These are phyloP conservation scores for Amaurobius ferox DNA, from an alignment of 2,888 invertebrate species.

Conservation along the genomic window DNA sequence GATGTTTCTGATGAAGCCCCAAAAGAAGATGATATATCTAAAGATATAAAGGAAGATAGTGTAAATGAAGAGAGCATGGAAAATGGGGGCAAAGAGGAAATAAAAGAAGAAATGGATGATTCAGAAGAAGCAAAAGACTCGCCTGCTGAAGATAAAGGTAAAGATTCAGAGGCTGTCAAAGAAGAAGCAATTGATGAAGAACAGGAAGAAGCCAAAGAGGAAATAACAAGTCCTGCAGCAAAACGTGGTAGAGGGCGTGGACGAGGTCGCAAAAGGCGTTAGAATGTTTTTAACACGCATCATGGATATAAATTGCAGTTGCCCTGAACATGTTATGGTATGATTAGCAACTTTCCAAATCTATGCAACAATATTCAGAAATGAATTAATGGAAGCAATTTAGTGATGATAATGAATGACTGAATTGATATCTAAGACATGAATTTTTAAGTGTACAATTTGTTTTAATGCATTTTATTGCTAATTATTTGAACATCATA, in stretches of 20 bases:
- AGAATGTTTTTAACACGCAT: neutral
- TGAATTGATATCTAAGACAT: neutral
- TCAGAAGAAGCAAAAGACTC: conserved; percentile 46
- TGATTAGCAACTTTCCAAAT: conserved; percentile 18
- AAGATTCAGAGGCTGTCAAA: conserved; percentile 35
- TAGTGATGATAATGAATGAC: neutral
- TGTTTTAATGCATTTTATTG: conserved; percentile 53
- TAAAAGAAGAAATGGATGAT: conserved; percentile 32
- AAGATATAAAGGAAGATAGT: conserved; percentile 33
- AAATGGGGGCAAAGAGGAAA: conserved; percentile 51
- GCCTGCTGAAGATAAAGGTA: conserved; percentile 33
- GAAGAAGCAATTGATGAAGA: conserved; percentile 62
- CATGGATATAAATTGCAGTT: conserved; percentile 7
- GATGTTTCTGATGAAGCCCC: conserved; percentile 43
- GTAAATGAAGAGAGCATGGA: conserved; percentile 29
- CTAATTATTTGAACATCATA: conserved; percentile 14
- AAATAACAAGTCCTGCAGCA: conserved; percentile 48
- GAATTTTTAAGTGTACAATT: conserved; percentile 40
- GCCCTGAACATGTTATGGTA: conserved; percentile 18
- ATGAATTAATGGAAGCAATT: neutral
- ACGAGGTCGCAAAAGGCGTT: conserved; percentile 64
- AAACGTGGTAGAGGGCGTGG: conserved; percentile 64
- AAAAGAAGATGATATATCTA: neutral
- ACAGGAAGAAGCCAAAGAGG: conserved; percentile 48
- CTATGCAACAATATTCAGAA: conserved; percentile 14